phyloP scores from a whole-genome alignment of 2,888 invertebrate species.

The Embidobia sp. region DNA sequence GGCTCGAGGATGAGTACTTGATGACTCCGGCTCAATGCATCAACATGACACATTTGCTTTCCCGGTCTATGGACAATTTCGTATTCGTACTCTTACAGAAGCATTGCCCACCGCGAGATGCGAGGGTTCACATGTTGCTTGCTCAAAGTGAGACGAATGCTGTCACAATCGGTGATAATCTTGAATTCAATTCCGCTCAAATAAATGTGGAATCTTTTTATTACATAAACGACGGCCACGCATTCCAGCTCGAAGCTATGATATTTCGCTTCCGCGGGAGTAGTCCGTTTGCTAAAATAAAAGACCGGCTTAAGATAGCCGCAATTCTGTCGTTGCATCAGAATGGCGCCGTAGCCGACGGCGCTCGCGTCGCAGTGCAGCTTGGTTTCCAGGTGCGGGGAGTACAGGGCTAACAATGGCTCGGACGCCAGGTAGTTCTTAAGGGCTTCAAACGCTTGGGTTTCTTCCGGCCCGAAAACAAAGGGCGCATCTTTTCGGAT shows the following conservation, averaged over 20 bases:
- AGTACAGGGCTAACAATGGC: conserved; percentile 61
- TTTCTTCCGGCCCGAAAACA: conserved; percentile 65
- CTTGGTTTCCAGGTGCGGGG: conserved; percentile 67
- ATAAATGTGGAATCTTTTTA: conserved; percentile 69
- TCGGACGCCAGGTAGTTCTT: conserved; percentile 57
- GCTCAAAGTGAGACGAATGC: conserved; percentile 57
- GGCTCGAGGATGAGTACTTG: not conserved
- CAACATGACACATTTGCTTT: not conserved
- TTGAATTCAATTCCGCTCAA: conserved; percentile 68
- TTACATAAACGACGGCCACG: conserved; percentile 59
- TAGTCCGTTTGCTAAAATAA: conserved; percentile 71
- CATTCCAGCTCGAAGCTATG: conserved; percentile 70
- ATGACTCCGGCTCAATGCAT: not conserved
- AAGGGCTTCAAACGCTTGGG: conserved; percentile 65
- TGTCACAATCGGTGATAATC: conserved; percentile 64
- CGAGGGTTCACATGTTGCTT: conserved; percentile 70
- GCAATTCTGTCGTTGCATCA: conserved; percentile 70
- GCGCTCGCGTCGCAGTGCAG: conserved; percentile 74
- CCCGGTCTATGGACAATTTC: conserved; percentile 21
- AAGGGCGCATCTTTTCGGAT: conserved; percentile 46
- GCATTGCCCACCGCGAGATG: conserved; percentile 69
- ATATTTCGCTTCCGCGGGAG: conserved; percentile 67
- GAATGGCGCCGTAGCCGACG: conserved; percentile 70
- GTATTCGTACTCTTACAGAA: not conserved
- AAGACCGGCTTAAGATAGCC: conserved; percentile 65